Percentiles rank a stretch among this genome's conserved stretches.
Conservation (phyloP, 1,140 invertebrate species). For the Triops longicaudatus region DNA sequence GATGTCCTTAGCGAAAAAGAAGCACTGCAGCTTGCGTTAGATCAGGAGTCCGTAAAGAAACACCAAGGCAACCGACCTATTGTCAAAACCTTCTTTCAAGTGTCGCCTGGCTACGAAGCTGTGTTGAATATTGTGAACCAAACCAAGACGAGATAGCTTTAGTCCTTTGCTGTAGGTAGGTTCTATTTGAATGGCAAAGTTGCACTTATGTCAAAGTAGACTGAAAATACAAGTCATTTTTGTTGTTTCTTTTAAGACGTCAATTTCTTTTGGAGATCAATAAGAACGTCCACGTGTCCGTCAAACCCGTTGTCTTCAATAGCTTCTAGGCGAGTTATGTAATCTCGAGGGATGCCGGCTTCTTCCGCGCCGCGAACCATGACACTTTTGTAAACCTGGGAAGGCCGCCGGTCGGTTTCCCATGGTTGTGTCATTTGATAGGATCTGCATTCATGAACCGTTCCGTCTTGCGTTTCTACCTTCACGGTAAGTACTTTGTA, state of each 20-base stretch:
- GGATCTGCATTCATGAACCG: slow-evolving; percentile 49
- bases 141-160: slow-evolving; percentile 22
- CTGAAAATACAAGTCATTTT: neutral
- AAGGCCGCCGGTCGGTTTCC: slow-evolving; percentile 52
- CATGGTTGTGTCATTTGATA: slow-evolving; percentile 52
- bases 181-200: neutral
- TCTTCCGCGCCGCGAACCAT: slow-evolving; percentile 58
- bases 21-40: slow-evolving; percentile 46
- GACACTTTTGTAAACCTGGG: slow-evolving; percentile 54
- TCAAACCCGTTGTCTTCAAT: slow-evolving; percentile 59
- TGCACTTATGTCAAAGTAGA: neutral
- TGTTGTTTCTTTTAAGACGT: neutral
- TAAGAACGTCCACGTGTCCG: slow-evolving; percentile 41
- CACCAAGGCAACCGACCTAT: slow-evolving; percentile 19
- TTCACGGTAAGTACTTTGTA: slow-evolving; percentile 56
- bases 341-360: slow-evolving; percentile 55
- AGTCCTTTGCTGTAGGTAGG: neutral
- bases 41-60: slow-evolving; percentile 34
- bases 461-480: slow-evolving; percentile 46
- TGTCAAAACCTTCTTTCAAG: slow-evolving; percentile 21
- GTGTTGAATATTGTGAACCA: slow-evolving; percentile 17
- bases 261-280: slow-evolving; percentile 28
- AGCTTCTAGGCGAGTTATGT: slow-evolving; percentile 50
- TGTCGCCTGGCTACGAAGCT: slow-evolving; percentile 16
- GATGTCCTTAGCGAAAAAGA: slow-evolving; percentile 46